Evolutionary conservation across 2,113 vertebrate species (phyloP).

Genomic region (Dasyprocta punctata): DNA sequence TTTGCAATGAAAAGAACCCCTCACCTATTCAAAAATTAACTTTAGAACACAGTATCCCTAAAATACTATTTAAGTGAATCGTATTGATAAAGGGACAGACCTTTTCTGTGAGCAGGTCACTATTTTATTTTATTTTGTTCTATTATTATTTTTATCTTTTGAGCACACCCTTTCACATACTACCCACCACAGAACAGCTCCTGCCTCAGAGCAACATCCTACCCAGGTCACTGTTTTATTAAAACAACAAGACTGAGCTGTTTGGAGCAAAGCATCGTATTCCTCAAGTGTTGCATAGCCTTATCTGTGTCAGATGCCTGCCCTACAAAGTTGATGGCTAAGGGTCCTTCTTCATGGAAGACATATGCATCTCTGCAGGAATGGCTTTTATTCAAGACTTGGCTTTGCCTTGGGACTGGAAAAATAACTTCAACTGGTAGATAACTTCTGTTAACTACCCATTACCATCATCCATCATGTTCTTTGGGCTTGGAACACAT

Average conservation of each 20-base stretch:
- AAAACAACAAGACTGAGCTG: background rate
- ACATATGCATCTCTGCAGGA: background rate
- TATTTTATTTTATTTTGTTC: background rate
- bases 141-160: too few species aligned
- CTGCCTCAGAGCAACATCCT: too few species aligned
- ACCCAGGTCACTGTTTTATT: background rate
- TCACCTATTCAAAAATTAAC: background rate
- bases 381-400: background rate
- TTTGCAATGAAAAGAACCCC: background rate
- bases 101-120: background rate
- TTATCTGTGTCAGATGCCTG: background rate
- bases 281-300: background rate
- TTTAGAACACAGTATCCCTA: background rate
- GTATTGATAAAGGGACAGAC: background rate
- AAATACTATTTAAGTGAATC: background rate
- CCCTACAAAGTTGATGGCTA: background rate
- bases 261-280: background rate
- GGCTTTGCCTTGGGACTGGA: background rate
- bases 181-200: too few species aligned
- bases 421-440: too few species aligned
- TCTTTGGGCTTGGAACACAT: background rate
- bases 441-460: background rate
- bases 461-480: too few species aligned
- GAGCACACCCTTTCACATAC: too few species aligned
- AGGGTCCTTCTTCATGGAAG: background rate